Evolutionary conservation across 2,888 invertebrate species (phyloP), one percentile per base, ranked within the genome.

Genomic region (Torymus aiolomorphi): DNA sequence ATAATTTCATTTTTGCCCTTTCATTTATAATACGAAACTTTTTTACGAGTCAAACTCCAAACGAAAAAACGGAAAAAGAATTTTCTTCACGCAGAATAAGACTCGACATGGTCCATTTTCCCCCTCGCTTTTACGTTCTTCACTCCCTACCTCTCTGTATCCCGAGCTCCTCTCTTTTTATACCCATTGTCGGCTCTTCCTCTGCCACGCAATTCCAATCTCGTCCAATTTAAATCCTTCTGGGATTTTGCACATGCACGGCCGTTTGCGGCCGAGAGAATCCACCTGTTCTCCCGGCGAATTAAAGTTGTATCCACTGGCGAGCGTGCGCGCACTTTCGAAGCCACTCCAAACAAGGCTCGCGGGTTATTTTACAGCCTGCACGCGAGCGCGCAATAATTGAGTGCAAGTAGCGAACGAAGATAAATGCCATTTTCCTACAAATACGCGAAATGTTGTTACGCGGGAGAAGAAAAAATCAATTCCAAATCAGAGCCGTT

Each of bases 151-250:
- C 61, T 61, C 16, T 13, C 12, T 16, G n/a, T n/a, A 8, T n/a
- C 20, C 51, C n/a, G 24, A 14, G 18, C 51, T 56, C 57, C 20
- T 5, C 54, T 57, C 13, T 42, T 49, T 59, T 61, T 51, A 51
- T 70, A 70, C 61, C 71, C 42, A 42, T 42, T 42, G 42, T 61
- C 61, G 12, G 63, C 42, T 63, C 63, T 31, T 31, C 31, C 13
- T 49, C 65, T 59, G 24, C 16, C 12, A 18, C 20, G 52, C 31
- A 69, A 79, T 75, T 79, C 75, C 75, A 75, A 79, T 70, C 59
- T 70, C 71, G 70, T 69, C 56, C 69, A 70, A 79, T 75, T 79
- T 63, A 67, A 75, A 79, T 79, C 61, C 65, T 70, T 56, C 51
- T 73, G 52, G 67, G 62, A 73, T 72, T 74, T 52, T 18, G 51